A percentile compares a stretch with the other conserved stretches of the same genome.
Evolutionary conservation across 2,797 vertebrate species (phyloP).

Genomic region (Muscicapa comitata): DNA sequence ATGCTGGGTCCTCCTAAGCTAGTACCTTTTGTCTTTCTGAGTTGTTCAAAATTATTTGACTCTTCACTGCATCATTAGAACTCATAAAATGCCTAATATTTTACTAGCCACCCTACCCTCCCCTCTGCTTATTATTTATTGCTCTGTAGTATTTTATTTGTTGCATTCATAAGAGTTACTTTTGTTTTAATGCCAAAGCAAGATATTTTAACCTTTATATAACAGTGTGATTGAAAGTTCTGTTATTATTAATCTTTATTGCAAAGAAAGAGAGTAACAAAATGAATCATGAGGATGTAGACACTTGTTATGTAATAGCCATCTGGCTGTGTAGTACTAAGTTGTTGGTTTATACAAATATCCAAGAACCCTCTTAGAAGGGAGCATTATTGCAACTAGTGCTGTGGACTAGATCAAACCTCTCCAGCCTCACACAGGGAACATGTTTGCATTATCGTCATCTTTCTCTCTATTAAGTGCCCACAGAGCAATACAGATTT

Average conservation of each 20-base stretch:
- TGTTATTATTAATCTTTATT: conserved; percentile 53
- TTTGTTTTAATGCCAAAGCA: background rate
- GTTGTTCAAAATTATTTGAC: background rate
- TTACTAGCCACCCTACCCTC: background rate
- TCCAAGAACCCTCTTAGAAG: background rate
- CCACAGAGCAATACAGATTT: background rate
- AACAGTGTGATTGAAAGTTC: conserved; percentile 17
- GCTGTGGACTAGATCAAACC: background rate
- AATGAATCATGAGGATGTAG: conserved; percentile 55
- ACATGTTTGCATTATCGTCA: background rate
- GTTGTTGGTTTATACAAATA: conserved; percentile 20
- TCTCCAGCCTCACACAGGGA: background rate
- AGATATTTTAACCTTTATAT: conserved; percentile 31
- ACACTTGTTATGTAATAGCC: conserved; percentile 50
- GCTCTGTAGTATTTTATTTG: background rate
- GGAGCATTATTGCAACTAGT: background rate
- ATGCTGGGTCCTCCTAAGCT: background rate
- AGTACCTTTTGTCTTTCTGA: background rate
- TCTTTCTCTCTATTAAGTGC: background rate
- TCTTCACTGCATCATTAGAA: background rate
- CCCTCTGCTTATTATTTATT: background rate
- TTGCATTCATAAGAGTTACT: background rate
- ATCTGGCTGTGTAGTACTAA: conserved; percentile 50
- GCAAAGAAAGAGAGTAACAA: conserved; percentile 21
- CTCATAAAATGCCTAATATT: background rate